Percentiles rank a stretch among this genome's conserved stretches.
Evolutionary conservation across 1,140 invertebrate genomes (phyloP).

Genomic region (Campodea augens): DNA sequence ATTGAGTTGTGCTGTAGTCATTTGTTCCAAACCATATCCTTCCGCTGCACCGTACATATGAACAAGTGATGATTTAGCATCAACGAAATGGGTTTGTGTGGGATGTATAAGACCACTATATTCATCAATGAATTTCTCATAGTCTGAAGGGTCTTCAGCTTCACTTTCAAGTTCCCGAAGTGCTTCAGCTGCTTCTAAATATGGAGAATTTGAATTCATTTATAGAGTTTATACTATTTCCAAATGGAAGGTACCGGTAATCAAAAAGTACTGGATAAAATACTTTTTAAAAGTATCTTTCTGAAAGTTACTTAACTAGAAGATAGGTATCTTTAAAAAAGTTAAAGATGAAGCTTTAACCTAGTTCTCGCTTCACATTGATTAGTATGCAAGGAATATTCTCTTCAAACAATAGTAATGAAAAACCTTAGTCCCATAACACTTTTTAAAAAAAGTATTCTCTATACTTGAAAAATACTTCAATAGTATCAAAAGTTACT

Average conservation of each 20-base stretch:
- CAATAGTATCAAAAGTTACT: too few species aligned
- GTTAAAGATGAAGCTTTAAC: neutral
- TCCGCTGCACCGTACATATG: neutral
- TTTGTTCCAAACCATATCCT: neutral
- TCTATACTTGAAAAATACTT: too few species aligned
- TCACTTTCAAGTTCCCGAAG: conserved; percentile 11
- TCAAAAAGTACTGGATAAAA: neutral
- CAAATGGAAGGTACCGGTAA: neutral
- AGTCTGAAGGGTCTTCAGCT: conserved; percentile 5
- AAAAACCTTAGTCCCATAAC: too few species aligned
- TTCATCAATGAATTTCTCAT: conserved; percentile 6
- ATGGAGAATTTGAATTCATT: neutral
- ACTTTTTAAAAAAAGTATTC: too few species aligned
- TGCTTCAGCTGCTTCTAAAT: conserved; percentile 6
- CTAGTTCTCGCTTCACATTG: too few species aligned
- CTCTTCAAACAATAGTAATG: too few species aligned
- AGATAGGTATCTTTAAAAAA: neutral
- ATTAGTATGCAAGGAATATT: too few species aligned
- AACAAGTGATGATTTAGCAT: neutral
- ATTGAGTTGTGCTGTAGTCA: neutral
- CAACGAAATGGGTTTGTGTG: neutral
- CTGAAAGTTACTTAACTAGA: neutral
- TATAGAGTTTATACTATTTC: neutral
- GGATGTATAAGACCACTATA: neutral
- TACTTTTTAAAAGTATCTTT: neutral